Evolutionary conservation across 2,113 vertebrate genomes (phyloP).

Genomic region (Oreochromis aureus): DNA sequence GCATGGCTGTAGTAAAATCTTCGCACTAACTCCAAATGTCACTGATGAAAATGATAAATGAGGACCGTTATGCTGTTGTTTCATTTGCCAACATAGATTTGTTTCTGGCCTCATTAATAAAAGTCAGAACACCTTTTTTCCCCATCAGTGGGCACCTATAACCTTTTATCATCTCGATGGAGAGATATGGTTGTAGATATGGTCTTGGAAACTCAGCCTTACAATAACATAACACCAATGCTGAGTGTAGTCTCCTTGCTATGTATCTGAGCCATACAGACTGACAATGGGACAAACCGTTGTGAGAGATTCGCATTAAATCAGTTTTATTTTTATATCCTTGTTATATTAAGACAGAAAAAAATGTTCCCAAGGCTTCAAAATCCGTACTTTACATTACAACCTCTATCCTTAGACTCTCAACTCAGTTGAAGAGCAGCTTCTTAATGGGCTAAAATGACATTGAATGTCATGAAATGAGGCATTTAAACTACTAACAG

Average conservation of each 20-base stretch:
- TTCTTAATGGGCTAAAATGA: not conserved
- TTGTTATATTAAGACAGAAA: not conserved
- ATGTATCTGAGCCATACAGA: not conserved
- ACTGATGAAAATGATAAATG: not conserved
- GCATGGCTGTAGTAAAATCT: not conserved
- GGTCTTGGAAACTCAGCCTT: not conserved
- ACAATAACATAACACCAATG: not conserved
- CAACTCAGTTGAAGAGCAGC: not conserved
- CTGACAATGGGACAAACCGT: not conserved
- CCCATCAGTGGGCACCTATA: not conserved
- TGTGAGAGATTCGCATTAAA: not conserved
- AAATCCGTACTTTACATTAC: not conserved
- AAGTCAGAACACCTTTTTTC: not conserved
- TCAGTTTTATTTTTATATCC: not conserved
- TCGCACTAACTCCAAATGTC: not conserved
- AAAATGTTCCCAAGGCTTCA: not conserved
- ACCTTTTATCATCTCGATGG: not conserved
- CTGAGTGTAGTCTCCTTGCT: not conserved
- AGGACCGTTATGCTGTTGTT: not conserved
- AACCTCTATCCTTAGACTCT: not conserved
- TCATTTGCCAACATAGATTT: not conserved
- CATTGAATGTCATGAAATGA: not conserved
- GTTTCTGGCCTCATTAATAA: not conserved
- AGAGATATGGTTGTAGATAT: not conserved
- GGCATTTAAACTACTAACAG: not conserved